Percentiles rank a stretch among this genome's conserved stretches.
phyloP scores from a whole-genome alignment of 2,113 vertebrate genomes.

The Entelurus aequoreus region DNA sequence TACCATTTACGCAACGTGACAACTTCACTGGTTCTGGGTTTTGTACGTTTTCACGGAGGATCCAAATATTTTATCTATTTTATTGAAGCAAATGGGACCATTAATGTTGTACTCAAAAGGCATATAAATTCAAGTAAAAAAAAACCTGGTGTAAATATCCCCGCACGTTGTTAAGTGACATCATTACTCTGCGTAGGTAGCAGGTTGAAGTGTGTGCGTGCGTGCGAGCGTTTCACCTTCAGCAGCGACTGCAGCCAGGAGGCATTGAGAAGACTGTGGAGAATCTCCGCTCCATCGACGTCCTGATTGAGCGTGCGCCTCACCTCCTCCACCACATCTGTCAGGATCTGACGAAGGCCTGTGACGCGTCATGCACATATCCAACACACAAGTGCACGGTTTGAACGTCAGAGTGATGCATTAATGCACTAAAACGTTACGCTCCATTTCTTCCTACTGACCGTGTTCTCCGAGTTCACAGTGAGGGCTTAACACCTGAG shows the following conservation, averaged over 20 bases:
- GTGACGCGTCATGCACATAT: conserved; percentile 11
- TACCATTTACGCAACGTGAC: no score
- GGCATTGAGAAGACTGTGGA: conserved; percentile 81
- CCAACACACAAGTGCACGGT: neutral
- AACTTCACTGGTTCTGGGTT: no score
- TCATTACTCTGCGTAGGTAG: no score
- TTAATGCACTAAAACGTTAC: neutral
- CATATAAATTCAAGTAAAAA: no score
- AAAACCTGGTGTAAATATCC: no score
- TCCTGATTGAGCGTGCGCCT: conserved; percentile 76
- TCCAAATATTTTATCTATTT: no score
- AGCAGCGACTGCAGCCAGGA: conserved; percentile 87
- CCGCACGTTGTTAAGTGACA: no score
- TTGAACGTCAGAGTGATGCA: no score
- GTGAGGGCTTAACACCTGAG: conserved; percentile 51
- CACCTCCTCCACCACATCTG: conserved; percentile 79
- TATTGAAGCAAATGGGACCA: no score
- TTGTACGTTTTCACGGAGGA: no score
- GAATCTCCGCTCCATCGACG: conserved; percentile 73
- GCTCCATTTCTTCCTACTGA: conserved; percentile 17
- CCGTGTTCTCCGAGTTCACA: conserved; percentile 61
- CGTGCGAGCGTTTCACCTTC: conserved; percentile 86
- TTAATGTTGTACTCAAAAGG: no score
- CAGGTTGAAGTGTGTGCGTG: neutral
- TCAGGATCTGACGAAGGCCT: conserved; percentile 82